Percentiles rank a stretch among this genome's conserved stretches.
Evolutionary conservation across 2,888 invertebrate genomes (phyloP).

Genomic region (Zootermopsis nevadensis): DNA sequence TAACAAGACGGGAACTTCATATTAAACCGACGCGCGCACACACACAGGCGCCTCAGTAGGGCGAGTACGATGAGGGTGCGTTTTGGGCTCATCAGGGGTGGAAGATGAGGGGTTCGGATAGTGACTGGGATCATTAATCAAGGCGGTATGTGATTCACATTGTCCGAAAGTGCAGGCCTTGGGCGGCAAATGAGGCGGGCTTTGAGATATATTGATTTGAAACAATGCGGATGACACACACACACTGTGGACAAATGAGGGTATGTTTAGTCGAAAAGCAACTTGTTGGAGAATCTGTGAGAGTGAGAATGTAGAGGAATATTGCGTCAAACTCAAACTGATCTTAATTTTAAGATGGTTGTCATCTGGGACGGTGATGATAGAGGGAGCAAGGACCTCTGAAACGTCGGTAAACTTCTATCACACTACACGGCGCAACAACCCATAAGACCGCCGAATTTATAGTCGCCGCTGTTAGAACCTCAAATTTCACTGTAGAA

Average conservation of each 20-base stretch:
- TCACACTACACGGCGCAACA: no score
- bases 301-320: background rate
- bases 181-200: background rate
- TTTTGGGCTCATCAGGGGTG: background rate
- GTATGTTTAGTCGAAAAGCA: background rate
- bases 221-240: conserved; percentile 19
- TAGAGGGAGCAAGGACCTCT: no score
- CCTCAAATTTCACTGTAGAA: no score
- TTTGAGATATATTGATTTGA: conserved; percentile 31
- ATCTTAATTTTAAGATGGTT: no score
- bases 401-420: no score
- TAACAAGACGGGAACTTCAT: conserved; percentile 40
- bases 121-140: conserved; percentile 42
- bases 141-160: conserved; percentile 42
- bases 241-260: background rate
- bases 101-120: background rate
- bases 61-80: background rate
- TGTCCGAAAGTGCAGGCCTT: background rate
- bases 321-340: background rate
- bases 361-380: no score
- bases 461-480: no score
- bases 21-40: conserved; percentile 38
- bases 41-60: background rate
- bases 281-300: background rate
- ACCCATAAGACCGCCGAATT: no score